Conservation (phyloP, 2,113 vertebrate genomes). For the Ariopsis seemanni region DNA sequence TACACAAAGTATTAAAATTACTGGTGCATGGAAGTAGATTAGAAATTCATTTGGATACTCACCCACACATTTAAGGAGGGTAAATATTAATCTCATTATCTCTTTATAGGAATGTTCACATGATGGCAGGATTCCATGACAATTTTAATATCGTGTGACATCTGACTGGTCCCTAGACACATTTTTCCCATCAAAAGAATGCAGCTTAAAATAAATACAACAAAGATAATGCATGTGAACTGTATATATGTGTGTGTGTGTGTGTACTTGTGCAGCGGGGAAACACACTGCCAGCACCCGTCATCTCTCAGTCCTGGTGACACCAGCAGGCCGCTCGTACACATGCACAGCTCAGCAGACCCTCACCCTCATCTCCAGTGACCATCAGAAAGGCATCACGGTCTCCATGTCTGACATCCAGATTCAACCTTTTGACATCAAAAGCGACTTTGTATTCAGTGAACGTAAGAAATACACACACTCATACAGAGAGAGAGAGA, state of each 20-base stretch:
- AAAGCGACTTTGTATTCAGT: slow-evolving; percentile 92
- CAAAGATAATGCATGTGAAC: neutral
- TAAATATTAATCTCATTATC: neutral
- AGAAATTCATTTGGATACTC: neutral
- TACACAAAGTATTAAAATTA: neutral
- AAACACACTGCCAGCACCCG: slow-evolving; percentile 89
- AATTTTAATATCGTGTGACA: neutral
- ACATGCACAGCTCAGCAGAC: slow-evolving; percentile 88
- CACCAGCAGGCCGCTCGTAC: slow-evolving; percentile 86
- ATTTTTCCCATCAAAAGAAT: neutral
- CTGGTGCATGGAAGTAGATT: neutral
- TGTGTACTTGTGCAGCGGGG: slow-evolving; percentile 73
- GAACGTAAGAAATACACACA: slow-evolving; percentile 78
- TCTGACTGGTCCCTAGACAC: neutral
- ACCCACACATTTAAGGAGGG: neutral
- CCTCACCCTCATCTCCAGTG: slow-evolving; percentile 86
- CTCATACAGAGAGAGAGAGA: slow-evolving; percentile 2
- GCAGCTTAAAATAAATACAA: neutral
- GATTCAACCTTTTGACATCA: slow-evolving; percentile 95
- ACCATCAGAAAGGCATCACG: slow-evolving; percentile 89
- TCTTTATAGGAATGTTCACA: neutral
- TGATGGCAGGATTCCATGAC: neutral
- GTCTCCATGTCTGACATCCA: slow-evolving; percentile 86
- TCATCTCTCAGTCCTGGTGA: slow-evolving; percentile 86
- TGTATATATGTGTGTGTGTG: slow-evolving; percentile 16